Base-by-base conservation (phyloP, 2,797 vertebrate genomes). In the Notoglanidium macrostoma region DNA sequence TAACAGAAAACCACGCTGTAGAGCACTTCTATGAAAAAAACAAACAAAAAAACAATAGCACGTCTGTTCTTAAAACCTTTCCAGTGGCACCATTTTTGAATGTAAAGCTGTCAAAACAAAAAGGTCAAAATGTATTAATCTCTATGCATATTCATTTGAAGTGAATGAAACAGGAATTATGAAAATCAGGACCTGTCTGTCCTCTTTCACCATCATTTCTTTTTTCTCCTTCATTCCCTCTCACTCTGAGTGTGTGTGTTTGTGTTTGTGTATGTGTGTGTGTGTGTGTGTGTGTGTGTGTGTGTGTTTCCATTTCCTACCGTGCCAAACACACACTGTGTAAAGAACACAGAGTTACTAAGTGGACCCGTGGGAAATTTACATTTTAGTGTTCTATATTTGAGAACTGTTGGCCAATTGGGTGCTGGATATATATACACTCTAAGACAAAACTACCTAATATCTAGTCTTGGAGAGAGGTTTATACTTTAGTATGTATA, bases 291-390 rank as follows among this genome's bases (percentile, higher is more conserved):
- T 19, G 54, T 40, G 55, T 10, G 54, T 23, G 29, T 59, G 10
- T 79, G 54, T 40, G 29, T 14, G 29, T 10, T 7, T 15, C 51
- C 11, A 44, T 57, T 78, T 55, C 8, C 76, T 57, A 35, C 14
- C 1, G 0, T 26, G 29, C 14, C n/a, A 54, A 76, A 55, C 78
- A 61, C 35, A 80, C 78, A 80, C 32, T 5, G 19, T 40, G 55
- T 80, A 61, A 61, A 80, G 78, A 61, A 78, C 29, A 32, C 76
- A 57, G 29, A 19, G 32, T 59, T 59, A 59, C n/a, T 40, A 79
- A 26, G 35, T 44, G 35, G 29, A 79, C 29, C 6, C 11, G 40
- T 4, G 54, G 35, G 12, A 78, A 15, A 32, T n/a, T 7, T 35
- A 35, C 35, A 35, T 35, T 35, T 35, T n/a, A 21, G 8, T 17